Conservation (phyloP, 1,140 invertebrate species). For the Ephestia elutella region DNA sequence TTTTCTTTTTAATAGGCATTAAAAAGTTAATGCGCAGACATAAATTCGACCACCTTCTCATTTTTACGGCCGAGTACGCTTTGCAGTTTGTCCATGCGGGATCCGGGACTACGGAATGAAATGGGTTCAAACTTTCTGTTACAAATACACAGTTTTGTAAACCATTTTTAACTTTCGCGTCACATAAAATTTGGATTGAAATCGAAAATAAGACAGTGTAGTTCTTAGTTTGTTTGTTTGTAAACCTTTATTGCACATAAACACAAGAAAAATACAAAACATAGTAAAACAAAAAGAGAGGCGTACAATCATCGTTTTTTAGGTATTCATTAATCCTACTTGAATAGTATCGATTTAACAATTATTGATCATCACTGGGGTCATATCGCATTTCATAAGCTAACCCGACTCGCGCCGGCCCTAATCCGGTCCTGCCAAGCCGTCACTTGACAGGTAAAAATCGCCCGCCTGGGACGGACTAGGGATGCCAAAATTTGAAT, state of each 20-base stretch:
- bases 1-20: conserved; percentile 2
- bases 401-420: conserved; percentile 14
- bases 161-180: no score
- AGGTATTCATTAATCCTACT: no score
- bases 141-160: neutral
- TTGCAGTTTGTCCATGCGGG: conserved; percentile 2
- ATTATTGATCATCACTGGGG: neutral
- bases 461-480: conserved; percentile 24
- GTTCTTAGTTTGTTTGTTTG: no score
- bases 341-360: neutral
- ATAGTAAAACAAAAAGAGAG: no score
- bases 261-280: no score
- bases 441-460: conserved; percentile 35
- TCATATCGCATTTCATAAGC: conserved; percentile 9
- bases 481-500: conserved; percentile 12
- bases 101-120: neutral
- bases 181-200: no score
- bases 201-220: no score
- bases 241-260: no score
- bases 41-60: conserved; percentile 4
- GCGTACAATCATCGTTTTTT: neutral
- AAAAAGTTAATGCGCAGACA: conserved; percentile 4
- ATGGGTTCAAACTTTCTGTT: neutral
- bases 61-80: conserved; percentile 9
- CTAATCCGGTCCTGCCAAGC: conserved; percentile 22